These are phyloP conservation scores for Hipposideros armiger DNA, from an alignment of 2,113 vertebrate species.

Conservation along the genomic window DNA sequence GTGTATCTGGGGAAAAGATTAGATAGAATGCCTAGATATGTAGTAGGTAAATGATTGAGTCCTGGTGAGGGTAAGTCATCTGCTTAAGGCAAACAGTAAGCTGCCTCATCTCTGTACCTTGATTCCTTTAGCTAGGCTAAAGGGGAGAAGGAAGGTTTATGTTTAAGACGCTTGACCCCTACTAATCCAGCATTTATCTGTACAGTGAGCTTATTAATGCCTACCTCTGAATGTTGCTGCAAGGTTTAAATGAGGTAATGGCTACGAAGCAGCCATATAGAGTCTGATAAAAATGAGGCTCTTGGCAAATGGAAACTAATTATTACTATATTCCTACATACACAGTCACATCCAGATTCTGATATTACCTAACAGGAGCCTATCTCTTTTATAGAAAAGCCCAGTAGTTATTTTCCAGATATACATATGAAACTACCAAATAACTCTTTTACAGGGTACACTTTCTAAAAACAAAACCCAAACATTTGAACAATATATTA, in stretches of 20 bases:
- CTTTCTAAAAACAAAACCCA: slow-evolving; percentile 13
- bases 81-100: slow-evolving; percentile 11
- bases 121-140: neutral
- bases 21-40: neutral
- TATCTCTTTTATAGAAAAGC: slow-evolving; percentile 29
- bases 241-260: slow-evolving; percentile 52
- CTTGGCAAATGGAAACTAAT: neutral
- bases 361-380: neutral
- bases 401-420: slow-evolving; percentile 39
- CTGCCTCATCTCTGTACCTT: neutral
- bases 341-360: slow-evolving; percentile 3
- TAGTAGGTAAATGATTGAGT: neutral
- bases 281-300: slow-evolving; percentile 7
- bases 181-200: neutral
- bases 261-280: neutral
- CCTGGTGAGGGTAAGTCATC: neutral
- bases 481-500: slow-evolving; percentile 14
- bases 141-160: neutral
- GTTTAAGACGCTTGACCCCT: neutral
- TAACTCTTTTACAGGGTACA: neutral
- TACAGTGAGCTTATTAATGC: neutral
- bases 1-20: neutral
- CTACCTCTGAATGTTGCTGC: neutral
- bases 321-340: neutral
- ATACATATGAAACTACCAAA: slow-evolving; percentile 10